Conservation (phyloP, 2,113 vertebrate species). For the Nettapus auritus region DNA sequence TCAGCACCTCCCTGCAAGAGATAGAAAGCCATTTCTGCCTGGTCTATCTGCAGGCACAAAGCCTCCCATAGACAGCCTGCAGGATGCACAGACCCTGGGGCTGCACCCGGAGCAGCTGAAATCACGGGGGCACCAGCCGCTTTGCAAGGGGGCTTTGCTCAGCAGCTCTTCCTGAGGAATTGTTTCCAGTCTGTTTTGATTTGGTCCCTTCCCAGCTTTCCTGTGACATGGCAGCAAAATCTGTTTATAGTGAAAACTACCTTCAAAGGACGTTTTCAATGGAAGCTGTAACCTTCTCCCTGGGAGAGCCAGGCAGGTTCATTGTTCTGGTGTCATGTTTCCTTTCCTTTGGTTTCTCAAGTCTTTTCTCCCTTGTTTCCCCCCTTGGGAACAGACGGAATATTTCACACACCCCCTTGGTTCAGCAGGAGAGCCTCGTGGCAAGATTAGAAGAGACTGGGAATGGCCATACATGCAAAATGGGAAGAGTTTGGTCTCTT, state of each 20-base stretch:
- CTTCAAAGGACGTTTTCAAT: constrained; percentile 68
- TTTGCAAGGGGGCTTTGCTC: constrained; percentile 29
- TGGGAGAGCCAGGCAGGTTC: constrained; percentile 62
- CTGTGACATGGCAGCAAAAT: constrained; percentile 68
- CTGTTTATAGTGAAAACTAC: constrained; percentile 66
- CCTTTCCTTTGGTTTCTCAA: constrained; percentile 71
- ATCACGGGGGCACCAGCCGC: constrained; percentile 12
- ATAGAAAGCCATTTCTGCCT: background rate
- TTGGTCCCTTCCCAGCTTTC: constrained; percentile 72
- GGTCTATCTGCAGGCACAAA: constrained; percentile 10
- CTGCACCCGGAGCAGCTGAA: background rate
- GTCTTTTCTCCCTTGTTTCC: constrained; percentile 66
- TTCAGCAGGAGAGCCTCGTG: background rate
- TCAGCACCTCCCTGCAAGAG: background rate
- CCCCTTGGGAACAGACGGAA: constrained; percentile 53
- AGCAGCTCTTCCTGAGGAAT: constrained; percentile 65
- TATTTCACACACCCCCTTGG: constrained; percentile 30
- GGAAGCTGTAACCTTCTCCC: constrained; percentile 58
- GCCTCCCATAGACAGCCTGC: background rate
- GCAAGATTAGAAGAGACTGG: constrained; percentile 14
- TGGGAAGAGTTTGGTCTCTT: background rate
- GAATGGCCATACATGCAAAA: background rate
- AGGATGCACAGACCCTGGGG: constrained; percentile 2
- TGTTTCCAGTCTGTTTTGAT: constrained; percentile 64
- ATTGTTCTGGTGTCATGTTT: constrained; percentile 70